Base-by-base conservation (phyloP, 2,888 invertebrate genomes). In the Meandrusa payeni region DNA sequence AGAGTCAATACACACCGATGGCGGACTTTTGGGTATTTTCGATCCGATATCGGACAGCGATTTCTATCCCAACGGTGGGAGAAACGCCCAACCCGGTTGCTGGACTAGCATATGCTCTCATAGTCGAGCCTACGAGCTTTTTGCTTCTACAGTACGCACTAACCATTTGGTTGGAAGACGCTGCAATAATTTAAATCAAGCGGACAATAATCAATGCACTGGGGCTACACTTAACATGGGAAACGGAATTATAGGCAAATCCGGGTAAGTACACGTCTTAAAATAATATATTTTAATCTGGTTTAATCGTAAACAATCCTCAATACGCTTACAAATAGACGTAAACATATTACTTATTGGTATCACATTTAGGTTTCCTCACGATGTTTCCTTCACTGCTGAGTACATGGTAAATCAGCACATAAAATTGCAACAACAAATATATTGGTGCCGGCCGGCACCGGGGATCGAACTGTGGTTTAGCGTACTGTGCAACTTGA, bases 51-150 rank as follows among this genome's bases (percentile, higher is more conserved):
- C 55, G 2, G 29, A 66, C 10, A 56, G 55, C 5, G 59, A 70
- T 32, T 71, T 70, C 51, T 71, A 67, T 41, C 63, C 66, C 1
- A 69, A 70, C 31, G 68, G 68, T 0, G 68, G 67, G 2, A 55
- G 52, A 7, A 51, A 59, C 27, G 50, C 47, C 2, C 69, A 68
- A 46, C 64, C 68, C 1, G 68, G 70, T 0, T 69, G 70, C 32
- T 29, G 24, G 13, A 4, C 42, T 9, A 56, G 53, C 13, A 41
- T 51, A 3, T 69, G 69, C 38, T 64, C 65, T 0, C 69, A 70
- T 46, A 40, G 56, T 5, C 59, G 66, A 2, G 51, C 61, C 1
- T 46, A 46, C 9, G 32, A 59, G 5, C 49, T 65, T 0, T 60
- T 64, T 37, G 66, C 65, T 5, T 51, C 66, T 0, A 59, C 52